Base-by-base conservation (phyloP, 2,888 invertebrate genomes). In the Zaprionus lineosus region DNA sequence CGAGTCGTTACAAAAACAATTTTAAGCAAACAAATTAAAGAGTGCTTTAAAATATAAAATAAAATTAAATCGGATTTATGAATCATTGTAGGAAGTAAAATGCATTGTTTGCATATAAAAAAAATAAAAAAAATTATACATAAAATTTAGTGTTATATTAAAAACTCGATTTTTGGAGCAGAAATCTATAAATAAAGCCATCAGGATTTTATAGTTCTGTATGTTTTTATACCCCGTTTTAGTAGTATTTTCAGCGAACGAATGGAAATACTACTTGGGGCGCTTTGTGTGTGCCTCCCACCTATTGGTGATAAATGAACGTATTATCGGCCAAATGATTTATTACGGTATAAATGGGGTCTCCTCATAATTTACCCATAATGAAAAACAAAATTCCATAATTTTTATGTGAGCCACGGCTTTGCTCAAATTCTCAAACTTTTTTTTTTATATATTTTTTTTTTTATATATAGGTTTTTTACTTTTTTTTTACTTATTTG, bases 281-380 rank as follows among this genome's bases (percentile, higher is more conserved):
- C 59, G 52, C 39, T 43, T 46, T 64, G n/a, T n/a, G n/a, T n/a
- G n/a, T n/a, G n/a, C n/a, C n/a, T n/a, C n/a, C n/a, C n/a, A n/a
- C n/a, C n/a, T n/a, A n/a, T n/a, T n/a, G n/a, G n/a, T 81, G 78
- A 78, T 81, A 77, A 78, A 77, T 70, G 70, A 21, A 64, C 57
- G 8, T 24, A 81, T 81, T 78, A 77, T 81, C 78, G 62, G 28
- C 9, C 43, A 37, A 57, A 81, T 78, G 81, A 81, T 78, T 78
- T 81, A 78, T 78, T 74, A 68, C 55, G 65, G 46, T 58, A 65
- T 78, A 66, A 75, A 77, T 70, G 73, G 61, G 62, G 65, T 53
- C n/a, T 52, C 58, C 57, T 63, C 39, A 48, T 58, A 63, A 67
- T 78, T 68, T 31, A 65, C 44, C 36, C 55, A 55, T 72, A 60